Percentiles rank a stretch among this genome's conserved stretches.
phyloP scores from a whole-genome alignment of 2,113 vertebrate genomes.

The Actinemys pallida region DNA sequence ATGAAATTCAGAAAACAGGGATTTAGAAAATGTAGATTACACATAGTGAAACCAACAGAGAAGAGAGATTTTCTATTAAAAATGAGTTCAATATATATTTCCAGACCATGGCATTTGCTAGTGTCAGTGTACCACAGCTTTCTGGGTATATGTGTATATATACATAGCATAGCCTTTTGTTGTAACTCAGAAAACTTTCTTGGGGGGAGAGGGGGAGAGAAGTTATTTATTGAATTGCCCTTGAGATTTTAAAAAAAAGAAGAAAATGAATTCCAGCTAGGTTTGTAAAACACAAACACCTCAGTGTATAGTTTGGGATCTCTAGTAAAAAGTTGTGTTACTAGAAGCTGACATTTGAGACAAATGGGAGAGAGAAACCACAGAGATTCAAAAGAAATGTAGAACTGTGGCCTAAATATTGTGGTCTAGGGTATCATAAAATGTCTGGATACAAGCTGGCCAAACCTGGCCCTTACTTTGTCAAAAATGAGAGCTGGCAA shows the following conservation, averaged over 20 bases:
- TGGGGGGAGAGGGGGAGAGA: background rate
- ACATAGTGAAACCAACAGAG: background rate
- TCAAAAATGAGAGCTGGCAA: slow-evolving; percentile 45
- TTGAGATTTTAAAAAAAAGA: background rate
- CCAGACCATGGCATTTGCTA: background rate
- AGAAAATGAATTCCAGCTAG: background rate
- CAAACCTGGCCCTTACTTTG: slow-evolving; percentile 27
- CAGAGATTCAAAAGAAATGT: background rate
- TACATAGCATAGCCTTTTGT: background rate
- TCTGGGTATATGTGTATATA: background rate
- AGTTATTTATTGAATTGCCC: background rate
- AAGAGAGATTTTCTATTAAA: background rate
- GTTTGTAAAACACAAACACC: background rate
- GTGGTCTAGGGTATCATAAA: background rate
- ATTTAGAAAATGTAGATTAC: background rate
- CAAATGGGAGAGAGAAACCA: background rate
- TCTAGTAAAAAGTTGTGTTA: background rate
- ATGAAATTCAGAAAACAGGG: background rate
- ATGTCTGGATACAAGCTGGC: background rate
- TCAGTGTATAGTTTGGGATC: no score
- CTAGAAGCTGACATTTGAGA: background rate
- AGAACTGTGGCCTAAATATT: background rate
- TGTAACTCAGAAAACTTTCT: background rate
- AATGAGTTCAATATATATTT: background rate
- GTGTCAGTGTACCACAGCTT: background rate